These are phyloP conservation scores for Eristalis arbustorum DNA, from an alignment of 2,888 invertebrate genomes.

Conservation along the genomic window DNA sequence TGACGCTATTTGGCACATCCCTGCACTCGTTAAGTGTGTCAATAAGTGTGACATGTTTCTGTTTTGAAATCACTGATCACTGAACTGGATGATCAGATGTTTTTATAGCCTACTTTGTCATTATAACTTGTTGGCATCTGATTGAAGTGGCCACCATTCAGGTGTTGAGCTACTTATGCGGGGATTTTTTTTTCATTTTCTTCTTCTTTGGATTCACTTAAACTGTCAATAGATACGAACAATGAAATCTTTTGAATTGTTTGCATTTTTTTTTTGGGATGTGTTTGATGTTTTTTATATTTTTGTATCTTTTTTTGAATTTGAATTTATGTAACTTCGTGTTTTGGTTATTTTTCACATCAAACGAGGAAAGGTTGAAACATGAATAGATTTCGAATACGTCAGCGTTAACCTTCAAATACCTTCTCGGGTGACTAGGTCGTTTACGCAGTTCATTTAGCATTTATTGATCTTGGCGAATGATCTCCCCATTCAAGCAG, in stretches of 20 bases:
- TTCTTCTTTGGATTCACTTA: not conserved
- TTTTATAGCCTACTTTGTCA: constrained; percentile 35
- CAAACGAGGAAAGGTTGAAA: too few species aligned
- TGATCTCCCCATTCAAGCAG: too few species aligned
- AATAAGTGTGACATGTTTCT: constrained; percentile 26
- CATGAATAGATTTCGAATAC: too few species aligned
- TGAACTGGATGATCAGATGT: constrained; percentile 2
- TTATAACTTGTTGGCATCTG: constrained; percentile 4
- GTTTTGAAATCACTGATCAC: constrained; percentile 27
- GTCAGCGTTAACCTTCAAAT: too few species aligned
- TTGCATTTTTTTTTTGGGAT: not conserved
- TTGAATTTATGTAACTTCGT: not conserved
- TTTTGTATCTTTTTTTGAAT: not conserved
- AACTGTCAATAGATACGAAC: not conserved
- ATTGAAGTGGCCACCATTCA: not conserved
- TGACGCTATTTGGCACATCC: constrained; percentile 26
- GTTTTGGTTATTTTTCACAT: too few species aligned
- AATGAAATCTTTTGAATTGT: not conserved
- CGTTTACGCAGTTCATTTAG: too few species aligned
- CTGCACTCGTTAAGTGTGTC: constrained; percentile 31
- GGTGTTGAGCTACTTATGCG: not conserved
- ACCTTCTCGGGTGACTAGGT: too few species aligned
- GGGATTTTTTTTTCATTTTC: not conserved
- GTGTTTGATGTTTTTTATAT: not conserved
- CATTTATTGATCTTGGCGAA: too few species aligned